A percentile compares a stretch with the other conserved stretches of the same genome.
Evolutionary conservation across 2,888 invertebrate species (phyloP).

Genomic region (Drosophila nigritarsus): DNA sequence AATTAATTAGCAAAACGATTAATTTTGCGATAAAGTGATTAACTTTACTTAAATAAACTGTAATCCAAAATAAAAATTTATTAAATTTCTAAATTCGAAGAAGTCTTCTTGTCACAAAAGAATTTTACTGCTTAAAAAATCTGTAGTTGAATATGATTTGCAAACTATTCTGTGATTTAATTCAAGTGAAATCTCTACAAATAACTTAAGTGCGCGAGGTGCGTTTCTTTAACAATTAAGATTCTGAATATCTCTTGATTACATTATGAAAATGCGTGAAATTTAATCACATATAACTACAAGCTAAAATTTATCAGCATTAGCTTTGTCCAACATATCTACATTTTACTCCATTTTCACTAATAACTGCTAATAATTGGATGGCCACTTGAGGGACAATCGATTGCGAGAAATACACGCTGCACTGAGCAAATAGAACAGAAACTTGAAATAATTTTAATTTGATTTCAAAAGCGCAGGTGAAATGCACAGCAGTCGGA

Average conservation of each 20-base stretch:
- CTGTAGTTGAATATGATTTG: background rate
- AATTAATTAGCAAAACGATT: background rate
- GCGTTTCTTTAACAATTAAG: background rate
- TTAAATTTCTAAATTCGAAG: background rate
- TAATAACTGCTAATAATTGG: constrained; percentile 6
- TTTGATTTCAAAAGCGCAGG: constrained; percentile 38
- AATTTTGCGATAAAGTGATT: constrained; percentile 16
- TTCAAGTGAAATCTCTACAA: background rate
- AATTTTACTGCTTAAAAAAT: background rate
- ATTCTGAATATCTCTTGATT: background rate
- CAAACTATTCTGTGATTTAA: background rate
- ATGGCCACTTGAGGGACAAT: constrained; percentile 24
- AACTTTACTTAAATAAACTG: background rate
- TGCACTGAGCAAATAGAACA: constrained; percentile 20
- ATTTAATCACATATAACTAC: background rate
- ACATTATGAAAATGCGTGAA: background rate
- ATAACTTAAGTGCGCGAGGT: background rate
- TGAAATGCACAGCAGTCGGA: constrained; percentile 25
- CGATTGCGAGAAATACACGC: constrained; percentile 15
- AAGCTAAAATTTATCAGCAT: background rate
- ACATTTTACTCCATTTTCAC: background rate
- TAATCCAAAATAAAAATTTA: constrained; percentile 7
- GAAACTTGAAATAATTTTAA: constrained; percentile 50
- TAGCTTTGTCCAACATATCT: background rate
- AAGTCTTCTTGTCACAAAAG: background rate